phyloP scores from a whole-genome alignment of 2,113 vertebrate genomes.

The Melanostigma gelatinosum region DNA sequence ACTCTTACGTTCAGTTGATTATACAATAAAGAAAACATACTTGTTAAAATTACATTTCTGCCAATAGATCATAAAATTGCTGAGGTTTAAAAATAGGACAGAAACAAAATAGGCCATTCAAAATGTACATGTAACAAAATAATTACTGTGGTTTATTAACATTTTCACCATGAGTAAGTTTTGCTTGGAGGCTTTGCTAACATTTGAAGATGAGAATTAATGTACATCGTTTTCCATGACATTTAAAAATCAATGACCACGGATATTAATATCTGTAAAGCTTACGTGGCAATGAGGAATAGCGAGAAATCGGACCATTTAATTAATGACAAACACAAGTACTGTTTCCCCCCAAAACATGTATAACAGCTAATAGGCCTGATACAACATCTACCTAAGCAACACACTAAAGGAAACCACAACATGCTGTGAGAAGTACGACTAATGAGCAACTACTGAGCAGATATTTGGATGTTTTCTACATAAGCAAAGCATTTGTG shows the following conservation, averaged over 20 bases:
- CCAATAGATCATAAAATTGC: background rate
- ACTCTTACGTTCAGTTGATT: background rate
- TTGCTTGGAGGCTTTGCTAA: slow-evolving; percentile 39
- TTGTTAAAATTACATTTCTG: background rate
- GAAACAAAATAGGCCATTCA: slow-evolving; percentile 7
- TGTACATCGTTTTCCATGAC: slow-evolving; percentile 26
- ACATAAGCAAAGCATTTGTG: background rate
- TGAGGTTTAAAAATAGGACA: slow-evolving; percentile 14
- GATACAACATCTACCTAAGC: background rate
- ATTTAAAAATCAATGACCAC: slow-evolving; percentile 27
- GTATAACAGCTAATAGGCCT: background rate
- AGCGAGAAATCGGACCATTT: background rate
- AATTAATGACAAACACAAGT: slow-evolving; percentile 6
- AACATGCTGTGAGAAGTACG: background rate
- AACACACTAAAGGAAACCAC: background rate
- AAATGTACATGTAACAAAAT: slow-evolving; percentile 5
- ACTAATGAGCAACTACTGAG: background rate
- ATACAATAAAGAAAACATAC: background rate
- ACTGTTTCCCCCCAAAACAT: background rate
- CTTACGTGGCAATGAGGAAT: background rate
- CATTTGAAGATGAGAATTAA: slow-evolving; percentile 44
- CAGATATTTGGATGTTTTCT: slow-evolving; percentile 15
- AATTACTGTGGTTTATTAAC: slow-evolving; percentile 29
- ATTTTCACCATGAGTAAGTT: slow-evolving; percentile 15
- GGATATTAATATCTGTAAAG: slow-evolving; percentile 15